Base-by-base conservation (phyloP, 53 echinoderm and acorn worm genomes). In the Paelopatides confundens region DNA sequence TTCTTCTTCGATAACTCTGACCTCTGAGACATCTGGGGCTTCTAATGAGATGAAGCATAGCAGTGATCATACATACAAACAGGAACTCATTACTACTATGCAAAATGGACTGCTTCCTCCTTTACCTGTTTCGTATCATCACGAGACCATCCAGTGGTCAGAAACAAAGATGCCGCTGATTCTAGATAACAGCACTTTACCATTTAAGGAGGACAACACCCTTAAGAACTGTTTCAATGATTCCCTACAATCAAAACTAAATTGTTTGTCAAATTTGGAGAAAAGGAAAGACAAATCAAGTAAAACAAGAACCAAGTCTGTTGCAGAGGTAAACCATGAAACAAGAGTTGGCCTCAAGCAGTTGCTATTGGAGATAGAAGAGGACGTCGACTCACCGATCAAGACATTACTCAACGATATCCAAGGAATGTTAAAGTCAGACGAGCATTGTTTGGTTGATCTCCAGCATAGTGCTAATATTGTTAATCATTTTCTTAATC, bases 381-480 rank as follows among this genome's bases (percentile, higher is more conserved):
- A 47, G 18, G 65, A 83, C 10, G 65, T 64, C 23, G 84, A 83
- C 36, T 65, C 43, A 40, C 84, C 84, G 0, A 63, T 83, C 23
- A 83, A 83, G 54, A 53, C 65, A 13, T 58, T 83, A n/a, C 84
- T 83, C 5, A 32, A 24, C 21, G 84, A 83, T 40, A 83, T 83
- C 27, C 84, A 83, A 43, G 84, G 84, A 38, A 83, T 65, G 84
- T 62, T 83, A n/a, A 83, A 65, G 64, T 36, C 84, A 9, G 84
- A 83, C n/a, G 35, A 83, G 84, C 84, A 83, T 33, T 83, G 84
- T 35, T 23, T 83, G 28, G 84, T 83, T 35, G 84, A 83, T 46
- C 64, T 83, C 18, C 84, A 83, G 65, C 84, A 83, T 21, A 83
- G 84, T 65, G 84, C 84, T 37, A 83, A 83, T 38, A 65, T 83